Conservation (phyloP, 2,113 vertebrate species). For the Paedocypris sp. region DNA sequence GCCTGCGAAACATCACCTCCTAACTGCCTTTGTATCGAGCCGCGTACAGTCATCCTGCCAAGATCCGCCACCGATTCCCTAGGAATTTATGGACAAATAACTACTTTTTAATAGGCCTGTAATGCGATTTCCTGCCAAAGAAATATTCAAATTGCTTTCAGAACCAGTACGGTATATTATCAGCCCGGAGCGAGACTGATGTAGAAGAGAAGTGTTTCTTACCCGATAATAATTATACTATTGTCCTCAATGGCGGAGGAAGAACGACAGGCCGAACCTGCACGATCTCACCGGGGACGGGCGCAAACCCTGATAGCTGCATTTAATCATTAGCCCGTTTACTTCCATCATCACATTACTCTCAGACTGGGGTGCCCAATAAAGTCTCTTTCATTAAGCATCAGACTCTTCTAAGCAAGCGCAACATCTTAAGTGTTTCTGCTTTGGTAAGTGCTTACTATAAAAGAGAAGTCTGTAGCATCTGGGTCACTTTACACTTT, state of each 20-base stretch:
- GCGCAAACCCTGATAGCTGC: conserved; percentile 17
- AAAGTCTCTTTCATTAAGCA: conserved; percentile 29
- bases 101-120: conserved; percentile 75
- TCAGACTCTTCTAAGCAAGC: not conserved
- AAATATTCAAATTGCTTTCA: conserved; percentile 74
- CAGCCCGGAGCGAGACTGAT: conserved; percentile 63
- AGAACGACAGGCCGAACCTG: conserved; percentile 10
- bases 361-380: conserved; percentile 15
- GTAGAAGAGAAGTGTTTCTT: conserved; percentile 61
- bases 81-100: conserved; percentile 76
- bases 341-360: conserved; percentile 19
- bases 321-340: conserved; percentile 33
- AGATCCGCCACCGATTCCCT: conserved; percentile 53
- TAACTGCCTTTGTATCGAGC: conserved; percentile 71
- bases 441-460: conserved; percentile 13
- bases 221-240: conserved; percentile 63
- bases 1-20: conserved; percentile 46
- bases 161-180: conserved; percentile 72
- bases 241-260: conserved; percentile 49
- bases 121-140: conserved; percentile 74
- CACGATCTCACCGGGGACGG: conserved; percentile 10
- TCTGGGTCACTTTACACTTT: too few species aligned
- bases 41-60: conserved; percentile 49
- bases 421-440: not conserved
- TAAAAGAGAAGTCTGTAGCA: conserved; percentile 7